Evolutionary conservation across 2,113 vertebrate genomes (phyloP).

Genomic region (Cyphomyrus discorhynchus): DNA sequence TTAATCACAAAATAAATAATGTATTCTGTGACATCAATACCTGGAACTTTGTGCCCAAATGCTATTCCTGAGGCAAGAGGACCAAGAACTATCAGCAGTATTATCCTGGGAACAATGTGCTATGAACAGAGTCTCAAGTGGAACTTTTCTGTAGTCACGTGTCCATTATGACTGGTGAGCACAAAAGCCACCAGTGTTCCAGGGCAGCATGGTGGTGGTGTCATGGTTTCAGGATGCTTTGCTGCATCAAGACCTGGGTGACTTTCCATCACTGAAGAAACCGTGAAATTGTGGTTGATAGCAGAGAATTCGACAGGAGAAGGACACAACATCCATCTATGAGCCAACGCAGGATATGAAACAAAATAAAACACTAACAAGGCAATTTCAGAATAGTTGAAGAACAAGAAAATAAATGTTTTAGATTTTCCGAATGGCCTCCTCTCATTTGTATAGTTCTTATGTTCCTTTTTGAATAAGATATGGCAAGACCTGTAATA

Average conservation of each 20-base stretch:
- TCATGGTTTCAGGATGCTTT: neutral
- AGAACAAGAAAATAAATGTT: neutral
- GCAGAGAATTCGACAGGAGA: neutral
- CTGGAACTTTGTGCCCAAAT: neutral
- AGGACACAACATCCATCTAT: neutral
- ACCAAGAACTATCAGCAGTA: neutral
- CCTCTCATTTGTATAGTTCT: too few relatives aligned
- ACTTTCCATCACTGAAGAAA: neutral
- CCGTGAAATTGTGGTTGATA: neutral
- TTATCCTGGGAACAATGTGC: neutral
- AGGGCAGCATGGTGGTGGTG: neutral
- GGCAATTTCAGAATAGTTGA: neutral
- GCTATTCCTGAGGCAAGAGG: neutral
- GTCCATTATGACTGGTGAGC: neutral
- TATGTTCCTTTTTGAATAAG: neutral
- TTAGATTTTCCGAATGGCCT: neutral
- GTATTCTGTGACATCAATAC: neutral
- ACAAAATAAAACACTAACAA: neutral
- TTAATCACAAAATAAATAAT: too few relatives aligned
- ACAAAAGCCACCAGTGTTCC: neutral
- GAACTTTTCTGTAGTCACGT: neutral
- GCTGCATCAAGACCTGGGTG: neutral
- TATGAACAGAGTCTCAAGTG: neutral
- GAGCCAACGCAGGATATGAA: neutral
- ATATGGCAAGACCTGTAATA: neutral